Evolutionary conservation across 2,797 vertebrate species (phyloP), one percentile per base, ranked within the genome.

Genomic region (Notolepis coatsorum): DNA sequence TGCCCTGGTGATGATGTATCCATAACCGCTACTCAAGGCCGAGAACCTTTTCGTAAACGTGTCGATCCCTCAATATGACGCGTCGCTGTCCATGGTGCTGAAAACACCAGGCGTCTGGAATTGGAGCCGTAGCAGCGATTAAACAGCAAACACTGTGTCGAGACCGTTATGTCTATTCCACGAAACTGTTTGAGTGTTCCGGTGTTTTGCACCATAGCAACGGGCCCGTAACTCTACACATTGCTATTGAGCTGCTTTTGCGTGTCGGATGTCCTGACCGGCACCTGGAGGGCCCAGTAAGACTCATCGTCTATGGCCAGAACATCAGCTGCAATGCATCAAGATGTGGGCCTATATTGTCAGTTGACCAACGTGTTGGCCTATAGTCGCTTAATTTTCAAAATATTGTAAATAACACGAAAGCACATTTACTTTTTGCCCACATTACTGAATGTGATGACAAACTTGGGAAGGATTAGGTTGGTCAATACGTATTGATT

Each of bases 41-140:
- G 38, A n/a, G n/a, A n/a, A n/a, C n/a, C n/a, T n/a, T n/a, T n/a
- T n/a, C n/a, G n/a, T n/a, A n/a, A n/a, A n/a, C n/a, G n/a, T n/a
- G n/a, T n/a, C n/a, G n/a, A n/a, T n/a, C n/a, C n/a, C n/a, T n/a
- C n/a, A n/a, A 18, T 0, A 13, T 7, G 35, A 3, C 18, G 9
- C 3, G 53, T 23, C 47, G 42, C 81, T 94, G 92, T 81, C 93
- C 92, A 75, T 80, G 86, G 92, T 93, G 66, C 92, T 93, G 92
- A 92, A 91, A 43, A 8, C n/a, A n/a, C 54, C n/a, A 31, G 20
- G 17, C 18, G 1, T 25, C 46, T 18, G 73, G 46, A 69, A 76
- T 15, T 63, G 27, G n/a, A n/a, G n/a, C n/a, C n/a, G n/a, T n/a
- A n/a, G n/a, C 18, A 64, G 28, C 52, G 45, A n/a, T n/a, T n/a